Evolutionary conservation across 2,888 invertebrate genomes (phyloP).

Genomic region (Eubasilissa splendida): DNA sequence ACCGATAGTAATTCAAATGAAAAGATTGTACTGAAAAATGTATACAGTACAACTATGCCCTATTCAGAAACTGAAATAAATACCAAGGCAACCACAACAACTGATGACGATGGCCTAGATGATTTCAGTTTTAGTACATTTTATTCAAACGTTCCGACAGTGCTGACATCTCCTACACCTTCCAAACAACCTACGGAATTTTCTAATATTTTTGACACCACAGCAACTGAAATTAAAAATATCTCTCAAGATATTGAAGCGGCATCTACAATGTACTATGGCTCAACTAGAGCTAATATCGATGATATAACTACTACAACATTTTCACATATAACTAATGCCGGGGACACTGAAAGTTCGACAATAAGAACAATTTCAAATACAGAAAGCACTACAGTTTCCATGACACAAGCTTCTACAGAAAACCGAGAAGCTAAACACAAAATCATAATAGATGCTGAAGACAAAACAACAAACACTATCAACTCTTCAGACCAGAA

Average conservation of each 20-base stretch:
- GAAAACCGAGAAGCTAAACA: constrained; percentile 52
- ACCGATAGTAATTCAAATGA: not conserved
- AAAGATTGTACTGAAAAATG: not conserved
- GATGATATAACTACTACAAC: constrained; percentile 43
- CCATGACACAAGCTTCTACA: constrained; percentile 41
- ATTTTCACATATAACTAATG: constrained; percentile 36
- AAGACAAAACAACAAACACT: constrained; percentile 38
- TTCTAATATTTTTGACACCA: constrained; percentile 50
- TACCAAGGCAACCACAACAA: constrained; percentile 57
- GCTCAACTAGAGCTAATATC: constrained; percentile 23
- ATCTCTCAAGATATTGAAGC: constrained; percentile 45
- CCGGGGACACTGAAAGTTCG: not conserved
- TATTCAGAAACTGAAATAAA: constrained; percentile 64
- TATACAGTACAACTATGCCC: constrained; percentile 54
- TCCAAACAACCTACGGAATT: constrained; percentile 57
- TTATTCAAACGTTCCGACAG: constrained; percentile 59
- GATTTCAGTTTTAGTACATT: constrained; percentile 47
- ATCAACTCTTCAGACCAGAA: constrained; percentile 27
- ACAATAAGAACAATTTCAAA: constrained; percentile 7
- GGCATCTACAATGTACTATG: constrained; percentile 53
- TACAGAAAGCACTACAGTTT: not conserved
- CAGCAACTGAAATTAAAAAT: constrained; percentile 38
- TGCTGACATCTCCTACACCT: constrained; percentile 58
- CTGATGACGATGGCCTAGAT: constrained; percentile 41
- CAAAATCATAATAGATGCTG: constrained; percentile 47